A percentile compares a stretch with the other conserved stretches of the same genome.
These are phyloP conservation scores for Edolisoma coerulescens DNA, from an alignment of 2,113 vertebrate genomes.

Conservation along the genomic window DNA sequence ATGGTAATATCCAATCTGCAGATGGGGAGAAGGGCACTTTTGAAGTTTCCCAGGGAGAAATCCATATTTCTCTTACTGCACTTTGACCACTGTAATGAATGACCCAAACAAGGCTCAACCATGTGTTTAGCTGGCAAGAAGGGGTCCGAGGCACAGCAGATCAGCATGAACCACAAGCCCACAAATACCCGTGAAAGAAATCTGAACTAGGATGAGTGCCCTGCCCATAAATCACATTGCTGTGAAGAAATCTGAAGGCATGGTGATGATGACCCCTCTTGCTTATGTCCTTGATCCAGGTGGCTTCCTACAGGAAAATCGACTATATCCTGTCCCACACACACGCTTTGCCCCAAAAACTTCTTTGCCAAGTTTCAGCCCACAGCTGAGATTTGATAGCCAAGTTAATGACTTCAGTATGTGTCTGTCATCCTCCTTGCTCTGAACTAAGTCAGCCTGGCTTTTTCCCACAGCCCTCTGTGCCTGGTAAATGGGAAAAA, in stretches of 20 bases:
- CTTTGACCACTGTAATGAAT: background rate
- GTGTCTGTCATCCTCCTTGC: too few relatives aligned
- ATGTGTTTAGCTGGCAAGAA: background rate
- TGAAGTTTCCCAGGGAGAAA: background rate
- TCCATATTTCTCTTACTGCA: background rate
- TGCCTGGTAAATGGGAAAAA: background rate
- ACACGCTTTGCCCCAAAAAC: background rate
- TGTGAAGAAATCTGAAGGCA: background rate
- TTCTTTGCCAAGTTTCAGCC: conserved; percentile 50
- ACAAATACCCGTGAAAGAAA: background rate
- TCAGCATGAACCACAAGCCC: background rate
- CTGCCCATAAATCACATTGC: background rate
- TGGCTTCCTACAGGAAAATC: background rate
- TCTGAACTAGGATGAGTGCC: background rate
- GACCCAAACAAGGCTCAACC: background rate
- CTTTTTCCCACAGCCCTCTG: background rate
- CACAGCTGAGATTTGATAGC: conserved; percentile 15
- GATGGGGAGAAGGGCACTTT: background rate
- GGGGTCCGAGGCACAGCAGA: background rate
- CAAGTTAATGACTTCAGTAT: background rate
- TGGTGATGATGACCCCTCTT: background rate
- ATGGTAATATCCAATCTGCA: background rate
- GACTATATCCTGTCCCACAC: background rate
- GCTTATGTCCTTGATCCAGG: background rate
- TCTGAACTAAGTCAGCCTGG: too few relatives aligned